phyloP scores from a whole-genome alignment of 2,113 vertebrate genomes.

The Struthio camelus region DNA sequence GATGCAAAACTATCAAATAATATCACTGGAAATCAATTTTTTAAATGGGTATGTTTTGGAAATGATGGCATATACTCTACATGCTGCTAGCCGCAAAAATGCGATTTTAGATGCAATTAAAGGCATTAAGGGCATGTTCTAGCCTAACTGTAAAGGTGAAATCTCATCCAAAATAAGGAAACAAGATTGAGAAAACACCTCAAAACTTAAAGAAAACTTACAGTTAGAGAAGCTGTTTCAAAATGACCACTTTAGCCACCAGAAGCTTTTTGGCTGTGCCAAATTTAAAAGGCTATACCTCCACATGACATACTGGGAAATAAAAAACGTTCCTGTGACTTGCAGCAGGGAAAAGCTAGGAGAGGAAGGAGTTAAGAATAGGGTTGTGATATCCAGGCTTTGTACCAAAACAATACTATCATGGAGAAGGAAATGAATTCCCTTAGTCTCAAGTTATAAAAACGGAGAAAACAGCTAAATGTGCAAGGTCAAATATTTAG shows the following conservation, averaged over 20 bases:
- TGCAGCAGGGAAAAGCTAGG: background rate
- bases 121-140: background rate
- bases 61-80: background rate
- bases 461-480: background rate
- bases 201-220: background rate
- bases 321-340: accelerated
- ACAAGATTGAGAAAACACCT: background rate
- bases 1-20: background rate
- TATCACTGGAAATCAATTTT: background rate
- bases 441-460: background rate
- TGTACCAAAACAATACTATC: background rate
- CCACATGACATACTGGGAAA: background rate
- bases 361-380: background rate
- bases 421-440: background rate
- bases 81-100: background rate
- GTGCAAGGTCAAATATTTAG: background rate
- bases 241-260: background rate
- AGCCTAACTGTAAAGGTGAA: background rate
- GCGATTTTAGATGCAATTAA: background rate
- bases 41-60: background rate
- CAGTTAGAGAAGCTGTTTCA: background rate
- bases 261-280: background rate
- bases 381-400: background rate
- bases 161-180: background rate
- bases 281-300: background rate